Percentiles rank a stretch among this genome's conserved stretches.
phyloP scores from a whole-genome alignment of 2,113 vertebrate species.

The Emberiza fucata region DNA sequence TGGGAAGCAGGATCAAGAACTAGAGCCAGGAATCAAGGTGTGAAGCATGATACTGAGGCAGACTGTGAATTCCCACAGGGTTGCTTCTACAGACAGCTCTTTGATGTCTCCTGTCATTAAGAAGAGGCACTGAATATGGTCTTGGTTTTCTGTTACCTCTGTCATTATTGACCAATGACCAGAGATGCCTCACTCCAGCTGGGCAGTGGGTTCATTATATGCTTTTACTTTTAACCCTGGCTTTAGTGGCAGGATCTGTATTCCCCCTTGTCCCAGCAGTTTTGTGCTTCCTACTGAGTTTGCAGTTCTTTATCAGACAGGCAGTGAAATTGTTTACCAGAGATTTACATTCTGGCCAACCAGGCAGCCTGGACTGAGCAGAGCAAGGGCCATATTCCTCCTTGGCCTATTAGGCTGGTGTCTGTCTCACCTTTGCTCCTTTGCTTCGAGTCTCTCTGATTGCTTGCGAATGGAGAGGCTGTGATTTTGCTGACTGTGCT shows the following conservation, averaged over 20 bases:
- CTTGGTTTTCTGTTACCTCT: neutral
- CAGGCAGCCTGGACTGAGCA: neutral
- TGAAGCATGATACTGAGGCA: neutral
- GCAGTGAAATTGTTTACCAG: conserved; percentile 13
- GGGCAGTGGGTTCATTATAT: neutral
- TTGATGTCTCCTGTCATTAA: neutral
- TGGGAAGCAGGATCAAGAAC: neutral
- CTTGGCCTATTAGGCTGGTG: conserved; percentile 18
- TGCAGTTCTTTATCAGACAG: neutral
- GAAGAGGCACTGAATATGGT: neutral
- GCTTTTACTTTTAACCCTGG: neutral
- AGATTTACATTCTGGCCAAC: conserved; percentile 30
- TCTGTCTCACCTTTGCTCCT: conserved; percentile 51
- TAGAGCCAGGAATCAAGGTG: neutral
- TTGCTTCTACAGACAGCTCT: neutral
- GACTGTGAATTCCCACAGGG: neutral
- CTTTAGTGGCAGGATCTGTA: neutral
- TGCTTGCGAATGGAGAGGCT: neutral
- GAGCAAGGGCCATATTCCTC: conserved; percentile 6
- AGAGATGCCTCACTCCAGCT: neutral
- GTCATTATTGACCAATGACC: neutral
- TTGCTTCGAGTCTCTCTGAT: conserved; percentile 15
- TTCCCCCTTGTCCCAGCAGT: neutral
- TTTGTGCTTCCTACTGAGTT: neutral
- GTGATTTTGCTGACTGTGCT: conserved; percentile 31